Percentiles rank a stretch among this genome's conserved stretches.
Conservation (phyloP, 2,113 vertebrate genomes). For the Callocephalon fimbriatum region DNA sequence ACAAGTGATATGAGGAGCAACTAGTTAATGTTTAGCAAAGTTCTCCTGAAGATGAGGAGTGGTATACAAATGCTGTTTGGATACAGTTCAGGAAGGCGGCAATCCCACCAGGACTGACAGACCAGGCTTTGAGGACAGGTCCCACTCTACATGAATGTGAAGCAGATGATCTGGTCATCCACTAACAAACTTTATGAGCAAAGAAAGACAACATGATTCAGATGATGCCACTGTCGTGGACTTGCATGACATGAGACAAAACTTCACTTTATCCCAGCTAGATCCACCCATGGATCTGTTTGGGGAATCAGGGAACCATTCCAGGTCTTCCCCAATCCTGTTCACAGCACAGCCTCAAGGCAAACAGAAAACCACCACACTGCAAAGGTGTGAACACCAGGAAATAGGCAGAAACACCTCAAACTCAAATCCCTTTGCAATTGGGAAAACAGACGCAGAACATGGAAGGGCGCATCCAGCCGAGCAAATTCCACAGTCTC, state of each 20-base stretch:
- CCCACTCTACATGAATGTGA: fast-evolving
- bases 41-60: too few relatives aligned
- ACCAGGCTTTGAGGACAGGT: background rate
- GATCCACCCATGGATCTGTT: background rate
- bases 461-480: background rate
- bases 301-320: background rate
- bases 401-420: background rate
- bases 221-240: background rate
- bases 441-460: background rate
- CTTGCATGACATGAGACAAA: fast-evolving
- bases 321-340: background rate
- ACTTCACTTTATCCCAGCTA: background rate
- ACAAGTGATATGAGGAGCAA: too few relatives aligned
- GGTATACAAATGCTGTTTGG: too few relatives aligned
- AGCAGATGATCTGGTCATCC: background rate
- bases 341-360: background rate
- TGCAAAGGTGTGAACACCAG: background rate
- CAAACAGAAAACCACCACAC: background rate
- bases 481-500: background rate
- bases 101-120: background rate
- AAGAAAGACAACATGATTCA: fast-evolving
- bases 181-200: background rate
- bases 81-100: background rate
- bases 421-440: background rate
- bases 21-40: too few relatives aligned